Conservation (phyloP, 2,113 vertebrate species). For the Struthio camelus region DNA sequence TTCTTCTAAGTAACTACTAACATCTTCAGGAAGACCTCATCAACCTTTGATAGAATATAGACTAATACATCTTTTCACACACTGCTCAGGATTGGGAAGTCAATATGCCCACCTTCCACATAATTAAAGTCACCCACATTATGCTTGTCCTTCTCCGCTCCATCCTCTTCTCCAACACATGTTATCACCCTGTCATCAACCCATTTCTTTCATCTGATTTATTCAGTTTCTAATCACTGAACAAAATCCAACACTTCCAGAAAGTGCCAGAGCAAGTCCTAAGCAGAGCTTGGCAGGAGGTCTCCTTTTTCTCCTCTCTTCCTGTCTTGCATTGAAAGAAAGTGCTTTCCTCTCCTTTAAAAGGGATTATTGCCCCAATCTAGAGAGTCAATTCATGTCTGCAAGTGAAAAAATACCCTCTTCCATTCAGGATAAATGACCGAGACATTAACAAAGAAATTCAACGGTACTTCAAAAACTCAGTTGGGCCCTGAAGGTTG, state of each 20-base stretch:
- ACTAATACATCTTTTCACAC: constrained; percentile 25
- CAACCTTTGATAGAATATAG: constrained; percentile 25
- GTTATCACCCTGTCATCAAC: constrained; percentile 12
- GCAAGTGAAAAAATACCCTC: background rate
- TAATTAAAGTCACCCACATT: constrained; percentile 37
- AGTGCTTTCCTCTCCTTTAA: constrained; percentile 10
- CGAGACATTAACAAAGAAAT: constrained; percentile 58
- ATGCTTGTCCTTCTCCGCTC: background rate
- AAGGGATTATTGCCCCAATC: constrained; percentile 27
- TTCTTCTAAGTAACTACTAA: constrained; percentile 44
- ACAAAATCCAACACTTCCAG: background rate
- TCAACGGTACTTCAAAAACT: constrained; percentile 64
- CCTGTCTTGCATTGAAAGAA: constrained; percentile 9
- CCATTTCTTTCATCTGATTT: constrained; percentile 27
- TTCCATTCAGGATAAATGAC: constrained; percentile 52
- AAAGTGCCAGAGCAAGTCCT: background rate
- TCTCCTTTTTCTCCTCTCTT: background rate
- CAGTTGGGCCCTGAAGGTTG: constrained; percentile 23
- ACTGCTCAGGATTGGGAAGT: background rate
- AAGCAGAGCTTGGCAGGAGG: background rate
- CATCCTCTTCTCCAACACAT: background rate
- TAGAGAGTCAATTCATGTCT: constrained; percentile 34
- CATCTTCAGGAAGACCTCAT: constrained; percentile 52
- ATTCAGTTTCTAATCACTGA: constrained; percentile 22
- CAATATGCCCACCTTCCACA: constrained; percentile 47